These are phyloP conservation scores for Chromoteleia sp. DNA, from an alignment of 2,888 invertebrate genomes.

Conservation along the genomic window DNA sequence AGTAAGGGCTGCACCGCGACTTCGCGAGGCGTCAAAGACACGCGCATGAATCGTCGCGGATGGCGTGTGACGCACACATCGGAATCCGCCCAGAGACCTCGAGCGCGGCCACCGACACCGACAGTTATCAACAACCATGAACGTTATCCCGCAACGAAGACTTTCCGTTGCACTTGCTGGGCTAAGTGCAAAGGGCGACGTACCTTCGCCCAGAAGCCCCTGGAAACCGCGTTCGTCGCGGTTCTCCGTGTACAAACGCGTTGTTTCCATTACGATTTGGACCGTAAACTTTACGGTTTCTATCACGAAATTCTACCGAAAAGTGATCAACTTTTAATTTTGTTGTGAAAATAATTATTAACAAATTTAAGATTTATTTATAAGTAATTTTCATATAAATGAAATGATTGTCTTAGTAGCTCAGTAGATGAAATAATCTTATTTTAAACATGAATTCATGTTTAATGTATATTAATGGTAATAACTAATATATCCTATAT, in stretches of 20 bases:
- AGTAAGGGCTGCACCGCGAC: slow-evolving; percentile 15
- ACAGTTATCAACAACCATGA: slow-evolving; percentile 68
- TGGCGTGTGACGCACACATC: slow-evolving; percentile 79
- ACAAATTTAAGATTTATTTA: no score
- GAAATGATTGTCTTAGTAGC: no score
- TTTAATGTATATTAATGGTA: no score
- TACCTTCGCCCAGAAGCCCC: slow-evolving; percentile 44
- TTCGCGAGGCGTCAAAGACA: slow-evolving; percentile 41
- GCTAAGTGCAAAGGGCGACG: slow-evolving; percentile 58
- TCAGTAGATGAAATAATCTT: no score
- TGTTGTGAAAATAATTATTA: no score
- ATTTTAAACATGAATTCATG: no score
- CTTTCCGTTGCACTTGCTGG: slow-evolving; percentile 65
- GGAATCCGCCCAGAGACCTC: slow-evolving; percentile 81
- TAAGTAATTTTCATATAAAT: no score
- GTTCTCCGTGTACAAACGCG: no score
- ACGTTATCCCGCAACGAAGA: slow-evolving; percentile 55
- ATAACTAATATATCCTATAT: no score
- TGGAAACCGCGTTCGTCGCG: slow-evolving; percentile 1
- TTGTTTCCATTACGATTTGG: neutral
- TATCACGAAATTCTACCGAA: no score
- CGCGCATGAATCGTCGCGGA: slow-evolving; percentile 60
- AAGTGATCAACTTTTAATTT: no score
- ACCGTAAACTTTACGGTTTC: no score
- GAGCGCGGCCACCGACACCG: slow-evolving; percentile 81